Evolutionary conservation across 2,888 invertebrate species (phyloP).

Genomic region (Leptinotarsa peninsularis): DNA sequence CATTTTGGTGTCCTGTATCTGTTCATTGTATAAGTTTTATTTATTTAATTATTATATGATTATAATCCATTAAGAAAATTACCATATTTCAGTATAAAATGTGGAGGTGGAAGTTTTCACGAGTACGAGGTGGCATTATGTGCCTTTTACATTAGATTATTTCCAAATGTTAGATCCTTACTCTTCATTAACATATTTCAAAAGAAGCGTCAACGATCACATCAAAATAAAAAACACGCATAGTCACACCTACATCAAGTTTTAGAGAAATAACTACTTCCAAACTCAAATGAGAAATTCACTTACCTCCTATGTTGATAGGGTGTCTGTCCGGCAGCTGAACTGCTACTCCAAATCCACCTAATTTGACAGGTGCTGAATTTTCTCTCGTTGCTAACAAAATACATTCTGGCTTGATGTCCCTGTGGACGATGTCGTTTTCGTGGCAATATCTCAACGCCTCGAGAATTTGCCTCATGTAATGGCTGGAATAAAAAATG

Average conservation of each 20-base stretch:
- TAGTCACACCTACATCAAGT: not conserved
- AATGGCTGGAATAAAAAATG: slow-evolving; percentile 80
- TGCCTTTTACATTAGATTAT: too few species aligned
- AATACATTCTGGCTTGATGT: slow-evolving; percentile 97
- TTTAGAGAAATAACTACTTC: slow-evolving; percentile 1
- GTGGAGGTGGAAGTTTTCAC: too few species aligned
- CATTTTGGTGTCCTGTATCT: too few species aligned
- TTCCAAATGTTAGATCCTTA: too few species aligned
- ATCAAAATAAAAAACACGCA: not conserved
- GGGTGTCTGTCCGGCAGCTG: slow-evolving; percentile 84
- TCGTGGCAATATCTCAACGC: slow-evolving; percentile 98
- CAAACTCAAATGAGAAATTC: not conserved
- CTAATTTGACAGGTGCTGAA: slow-evolving; percentile 97
- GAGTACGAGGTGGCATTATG: too few species aligned
- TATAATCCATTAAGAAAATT: too few species aligned
- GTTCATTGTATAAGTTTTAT: too few species aligned
- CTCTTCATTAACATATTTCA: not conserved
- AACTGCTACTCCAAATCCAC: slow-evolving; percentile 96
- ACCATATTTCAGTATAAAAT: too few species aligned
- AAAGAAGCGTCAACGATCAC: slow-evolving; percentile 9
- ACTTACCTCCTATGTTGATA: slow-evolving; percentile 56
- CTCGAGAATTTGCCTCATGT: slow-evolving; percentile 98
- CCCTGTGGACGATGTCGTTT: slow-evolving; percentile 97
- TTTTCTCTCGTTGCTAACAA: slow-evolving; percentile 96
- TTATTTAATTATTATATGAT: too few species aligned